Conservation (phyloP, 1,140 invertebrate species). For the Mizuhopecten yessoensis region DNA sequence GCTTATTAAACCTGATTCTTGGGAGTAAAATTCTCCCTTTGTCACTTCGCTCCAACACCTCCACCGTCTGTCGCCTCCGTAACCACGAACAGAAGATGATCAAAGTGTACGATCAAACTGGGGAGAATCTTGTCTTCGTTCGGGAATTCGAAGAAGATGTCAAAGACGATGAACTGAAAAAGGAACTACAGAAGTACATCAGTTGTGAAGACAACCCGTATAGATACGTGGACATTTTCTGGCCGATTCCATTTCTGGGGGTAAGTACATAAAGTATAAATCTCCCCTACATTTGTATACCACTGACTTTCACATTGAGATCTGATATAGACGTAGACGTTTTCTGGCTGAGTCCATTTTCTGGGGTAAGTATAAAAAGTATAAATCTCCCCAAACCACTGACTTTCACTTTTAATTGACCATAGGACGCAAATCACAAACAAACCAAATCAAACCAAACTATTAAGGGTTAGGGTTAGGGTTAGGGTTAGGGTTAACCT, state of each 20-base stretch:
- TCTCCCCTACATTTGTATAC: too few species aligned
- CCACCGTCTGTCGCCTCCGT: conserved; percentile 50
- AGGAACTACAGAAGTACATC: neutral
- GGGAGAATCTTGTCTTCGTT: neutral
- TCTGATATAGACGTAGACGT: too few species aligned
- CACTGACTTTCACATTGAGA: too few species aligned
- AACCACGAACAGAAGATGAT: conserved; percentile 14
- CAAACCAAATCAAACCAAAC: too few species aligned
- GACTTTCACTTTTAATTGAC: too few species aligned
- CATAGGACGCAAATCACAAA: too few species aligned
- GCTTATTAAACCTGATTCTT: conserved; percentile 46
- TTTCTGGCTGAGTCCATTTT: too few species aligned
- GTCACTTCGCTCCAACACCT: conserved; percentile 14
- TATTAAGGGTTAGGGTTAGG: too few species aligned
- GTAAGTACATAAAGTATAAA: too few species aligned
- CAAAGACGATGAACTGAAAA: neutral
- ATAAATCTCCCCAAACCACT: too few species aligned
- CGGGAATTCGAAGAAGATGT: neutral
- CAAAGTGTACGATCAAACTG: neutral
- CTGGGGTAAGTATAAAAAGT: too few species aligned
- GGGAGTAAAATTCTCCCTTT: conserved; percentile 39
- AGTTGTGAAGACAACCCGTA: neutral
- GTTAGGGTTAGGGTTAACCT: too few species aligned
- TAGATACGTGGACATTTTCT: conserved; percentile 43
- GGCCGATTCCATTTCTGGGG: conserved; percentile 46